Evolutionary conservation across 2,113 vertebrate species (phyloP).

Genomic region (Sphaerodactylus townsendi): DNA sequence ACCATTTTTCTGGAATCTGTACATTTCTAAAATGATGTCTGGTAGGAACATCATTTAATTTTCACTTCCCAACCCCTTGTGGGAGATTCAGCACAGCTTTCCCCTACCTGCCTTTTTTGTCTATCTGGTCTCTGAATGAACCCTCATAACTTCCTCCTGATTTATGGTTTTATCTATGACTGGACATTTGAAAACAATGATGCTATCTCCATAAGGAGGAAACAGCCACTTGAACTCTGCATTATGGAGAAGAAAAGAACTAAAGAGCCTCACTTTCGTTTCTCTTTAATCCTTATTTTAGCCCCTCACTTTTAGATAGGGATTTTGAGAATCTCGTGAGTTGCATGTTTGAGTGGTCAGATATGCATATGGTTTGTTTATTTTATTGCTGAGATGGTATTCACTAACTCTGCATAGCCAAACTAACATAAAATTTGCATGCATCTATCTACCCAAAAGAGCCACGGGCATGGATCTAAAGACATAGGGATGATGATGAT

Average conservation of each 20-base stretch:
- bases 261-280: not conserved
- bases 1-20: not conserved
- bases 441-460: not conserved
- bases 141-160: not conserved
- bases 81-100: not conserved
- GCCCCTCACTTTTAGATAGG: not conserved
- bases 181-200: not conserved
- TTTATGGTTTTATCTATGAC: not conserved
- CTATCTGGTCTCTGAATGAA: not conserved
- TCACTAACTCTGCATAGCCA: not conserved
- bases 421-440: not conserved
- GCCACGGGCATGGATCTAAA: not conserved
- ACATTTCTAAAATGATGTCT: not conserved
- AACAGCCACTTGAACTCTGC: not conserved
- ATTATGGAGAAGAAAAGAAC: not conserved
- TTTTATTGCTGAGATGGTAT: not conserved
- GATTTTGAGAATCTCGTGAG: not conserved
- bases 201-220: not conserved
- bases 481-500: not conserved
- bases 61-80: not conserved
- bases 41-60: constrained; percentile 4
- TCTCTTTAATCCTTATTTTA: not conserved
- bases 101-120: not conserved
- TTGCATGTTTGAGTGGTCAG: not conserved
- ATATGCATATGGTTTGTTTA: not conserved